Conservation (phyloP, 2,888 invertebrate species). For the Hypercompe scribonia region DNA sequence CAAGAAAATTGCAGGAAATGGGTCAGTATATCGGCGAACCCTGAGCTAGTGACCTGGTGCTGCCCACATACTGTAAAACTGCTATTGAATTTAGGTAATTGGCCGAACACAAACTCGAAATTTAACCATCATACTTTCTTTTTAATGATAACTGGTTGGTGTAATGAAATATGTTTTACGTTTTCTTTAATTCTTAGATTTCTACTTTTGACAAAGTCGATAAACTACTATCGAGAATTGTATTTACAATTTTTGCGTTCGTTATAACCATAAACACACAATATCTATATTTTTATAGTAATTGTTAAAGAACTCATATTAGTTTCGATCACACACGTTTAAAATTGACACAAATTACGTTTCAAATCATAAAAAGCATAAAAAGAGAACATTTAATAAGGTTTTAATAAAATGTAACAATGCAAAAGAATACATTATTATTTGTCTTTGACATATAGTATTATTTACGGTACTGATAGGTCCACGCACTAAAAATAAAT, state of each 20-base stretch:
- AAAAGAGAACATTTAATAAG: no score
- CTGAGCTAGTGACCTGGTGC: slow-evolving; percentile 44
- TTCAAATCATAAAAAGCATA: no score
- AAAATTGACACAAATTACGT: no score
- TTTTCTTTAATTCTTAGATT: no score
- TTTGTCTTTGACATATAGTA: slow-evolving; percentile 20
- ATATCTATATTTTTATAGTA: no score
- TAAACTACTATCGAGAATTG: no score
- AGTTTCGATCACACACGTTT: no score
- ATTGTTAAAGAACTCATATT: no score
- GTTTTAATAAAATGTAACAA: background rate
- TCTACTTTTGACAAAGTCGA: no score
- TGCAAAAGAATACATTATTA: background rate
- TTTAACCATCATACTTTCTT: background rate
- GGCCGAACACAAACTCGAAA: background rate
- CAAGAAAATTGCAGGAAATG: slow-evolving; percentile 40
- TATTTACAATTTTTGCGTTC: no score
- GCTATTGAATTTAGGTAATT: background rate
- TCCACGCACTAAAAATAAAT: slow-evolving; percentile 41
- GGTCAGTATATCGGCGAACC: slow-evolving; percentile 36
- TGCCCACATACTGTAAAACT: slow-evolving; percentile 28
- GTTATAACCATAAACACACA: no score
- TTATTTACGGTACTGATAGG: slow-evolving; percentile 6
- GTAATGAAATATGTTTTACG: no score
- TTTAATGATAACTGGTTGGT: background rate